Evolutionary conservation across 2,888 invertebrate genomes (phyloP), one percentile per base, ranked within the genome.

Genomic region (Xylocampa areola): DNA sequence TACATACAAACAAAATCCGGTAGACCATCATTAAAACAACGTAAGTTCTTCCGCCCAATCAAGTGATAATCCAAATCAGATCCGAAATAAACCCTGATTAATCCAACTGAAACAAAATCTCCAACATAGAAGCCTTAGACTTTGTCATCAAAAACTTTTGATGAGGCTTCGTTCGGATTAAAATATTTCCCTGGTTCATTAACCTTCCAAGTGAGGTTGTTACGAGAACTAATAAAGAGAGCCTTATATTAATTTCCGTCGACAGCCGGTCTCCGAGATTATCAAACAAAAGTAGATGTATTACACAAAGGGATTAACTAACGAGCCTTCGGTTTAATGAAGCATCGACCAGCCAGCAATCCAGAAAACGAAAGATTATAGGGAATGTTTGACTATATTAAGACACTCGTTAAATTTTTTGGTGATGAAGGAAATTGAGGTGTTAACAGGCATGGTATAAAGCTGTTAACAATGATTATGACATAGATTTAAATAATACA

Each of bases 171-270:
- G 40, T 64, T 68, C 19, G 52, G 66, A 68, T 70, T 73, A 64
- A 73, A 73, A 68, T 61, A 64, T 68, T 71, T 53, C 60, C 41
- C 37, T 37, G 63, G 63, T 70, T 75, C 73, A 73, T 75, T 73
- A 76, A 73, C 71, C 65, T 61, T 45, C 59, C 54, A 55, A 72
- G 69, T 73, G 37, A 59, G 64, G 57, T 62, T 72, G 67, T 72
- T 66, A 72, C 57, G 39, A 39, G 63, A 64, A 64, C 67, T 68
- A 70, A 68, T 75, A 68, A 65, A 63, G 65, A 61, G 52, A 57
- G 50, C 51, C 52, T 64, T 62, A 53, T 68, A 73, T 66, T 73
- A 73, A 76, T 73, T 73, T 69, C 44, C 48, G 52, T 67, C 60
- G 53, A 58, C 59, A 61, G 55, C 48, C 55, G 57, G 59, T 64